Evolutionary conservation across 2,888 invertebrate genomes (phyloP), one percentile per base, ranked within the genome.

Genomic region (Amphipoea lucens): DNA sequence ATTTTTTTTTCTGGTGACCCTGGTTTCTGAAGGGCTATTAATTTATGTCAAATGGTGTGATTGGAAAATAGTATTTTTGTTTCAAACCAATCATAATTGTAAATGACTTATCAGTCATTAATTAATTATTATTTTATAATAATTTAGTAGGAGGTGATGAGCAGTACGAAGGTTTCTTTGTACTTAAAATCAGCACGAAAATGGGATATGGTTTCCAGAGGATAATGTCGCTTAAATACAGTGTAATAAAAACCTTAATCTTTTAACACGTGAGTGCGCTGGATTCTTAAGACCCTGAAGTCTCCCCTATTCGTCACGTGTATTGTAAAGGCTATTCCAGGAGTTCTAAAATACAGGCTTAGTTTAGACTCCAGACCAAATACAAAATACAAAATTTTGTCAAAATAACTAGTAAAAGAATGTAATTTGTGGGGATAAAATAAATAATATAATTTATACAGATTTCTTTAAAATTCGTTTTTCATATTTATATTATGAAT

Each of bases 401-500:
- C 14, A 48, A 48, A 48, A 36, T 48, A 51, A 48, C 0, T 4
- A 17, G 51, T 51, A 4, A 17, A 51, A 1, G 17, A 54, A 7
- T 54, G 54, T 23, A 2, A 23, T 54, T 54, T 54, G 54, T 54
- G 54, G 23, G 3, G 54, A 20, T 54, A 54, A 54, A 20, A 54
- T 9, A 23, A 54, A 23, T 7, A 20, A 20, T 54, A 6, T 20
- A 7, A 54, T 23, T 54, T 54, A 54, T 36, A 23, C 40, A 48
- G 36, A 7, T 48, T 66, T 0, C 57, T 45, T 14, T 9, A 9
- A n/a, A 67, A 23, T 36, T 2, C 7, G 12, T 48, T 83, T 40
- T 67, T 82, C 29, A 9, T 60, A 36, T 51, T 71, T 45, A 45
- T 68, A 51, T 68, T 68, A 36, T 14, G 65, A 45, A 73, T 82